These are phyloP conservation scores for Aethes cnicana DNA, from an alignment of 2,888 invertebrate genomes.

Conservation along the genomic window DNA sequence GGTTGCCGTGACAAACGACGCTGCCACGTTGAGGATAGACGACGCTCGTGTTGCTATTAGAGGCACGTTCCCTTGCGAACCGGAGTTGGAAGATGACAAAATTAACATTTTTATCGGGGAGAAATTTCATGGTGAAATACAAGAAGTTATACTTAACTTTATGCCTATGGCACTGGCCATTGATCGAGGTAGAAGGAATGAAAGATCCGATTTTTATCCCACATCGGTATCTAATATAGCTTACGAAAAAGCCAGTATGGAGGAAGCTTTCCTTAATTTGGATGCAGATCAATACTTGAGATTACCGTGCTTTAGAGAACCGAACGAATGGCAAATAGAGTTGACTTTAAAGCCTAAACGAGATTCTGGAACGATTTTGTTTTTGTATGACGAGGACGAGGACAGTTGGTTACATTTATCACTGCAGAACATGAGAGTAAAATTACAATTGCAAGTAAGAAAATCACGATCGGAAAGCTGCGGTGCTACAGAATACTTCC, in stretches of 20 bases:
- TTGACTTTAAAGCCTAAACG: conserved; percentile 62
- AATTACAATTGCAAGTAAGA: conserved; percentile 55
- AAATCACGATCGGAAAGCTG: conserved; percentile 56
- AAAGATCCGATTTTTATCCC: conserved; percentile 49
- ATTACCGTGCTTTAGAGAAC: conserved; percentile 61
- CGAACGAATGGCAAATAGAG: conserved; percentile 63
- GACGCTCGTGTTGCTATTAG: conserved; percentile 54
- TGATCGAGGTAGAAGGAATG: conserved; percentile 40
- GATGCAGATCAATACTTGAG: conserved; percentile 62
- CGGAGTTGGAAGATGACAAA: conserved; percentile 60
- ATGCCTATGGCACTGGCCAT: conserved; percentile 57
- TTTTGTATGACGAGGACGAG: conserved; percentile 48
- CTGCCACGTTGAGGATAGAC: conserved; percentile 62
- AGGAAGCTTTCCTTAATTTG: conserved; percentile 63
- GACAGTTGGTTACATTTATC: conserved; percentile 58
- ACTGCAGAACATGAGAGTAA: conserved; percentile 65
- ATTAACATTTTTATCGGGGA: conserved; percentile 67
- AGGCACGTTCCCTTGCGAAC: conserved; percentile 63
- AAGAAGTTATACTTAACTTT: conserved; percentile 73
- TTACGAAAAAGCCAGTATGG: conserved; percentile 61
- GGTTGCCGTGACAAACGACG: conserved; percentile 62
- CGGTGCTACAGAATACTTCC: conserved; percentile 58
- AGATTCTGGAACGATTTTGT: conserved; percentile 62
- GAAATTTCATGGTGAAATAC: conserved; percentile 70
- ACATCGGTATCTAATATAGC: conserved; percentile 60